Base-by-base conservation (phyloP, 2,797 vertebrate species). In the Decapterus maruadsi region DNA sequence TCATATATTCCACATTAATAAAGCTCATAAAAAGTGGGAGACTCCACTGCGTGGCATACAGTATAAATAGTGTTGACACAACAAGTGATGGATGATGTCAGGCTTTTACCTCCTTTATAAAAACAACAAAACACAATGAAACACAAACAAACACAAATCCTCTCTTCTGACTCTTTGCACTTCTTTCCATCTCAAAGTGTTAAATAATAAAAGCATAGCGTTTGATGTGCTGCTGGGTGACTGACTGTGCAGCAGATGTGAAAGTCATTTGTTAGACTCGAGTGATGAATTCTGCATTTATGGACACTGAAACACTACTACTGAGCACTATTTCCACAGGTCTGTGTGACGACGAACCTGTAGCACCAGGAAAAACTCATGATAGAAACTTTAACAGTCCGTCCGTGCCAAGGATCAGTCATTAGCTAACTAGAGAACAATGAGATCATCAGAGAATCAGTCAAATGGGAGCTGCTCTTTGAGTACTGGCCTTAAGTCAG, bases 361-460 rank as follows among this genome's bases (percentile, higher is more conserved):
- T 53, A 69, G 68, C 34, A 82, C 51, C 61, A 67, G 40, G 60
- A 82, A 86, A 84, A 87, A 75, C 20, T 29, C 57, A 75, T 78
- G 79, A 87, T 53, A 83, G 62, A 83, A 75, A 80, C 67, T 80
- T 80, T 50, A 72, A 75, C 59, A 69, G 75, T 46, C 65, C 13
- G 38, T 66, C 51, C 20, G n/a, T 81, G 88, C 88, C 83, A 90
- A 80, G 77, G 78, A 90, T 85, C 82, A 83, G 87, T 93, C 87
- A 87, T 85, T 87, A 81, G 81, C 82, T 80, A 84, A 90, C 82
- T 65, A 64, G 70, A 92, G 83, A 90, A 89, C 88, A 89, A 89
- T 92, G 91, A 91, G 87, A 86, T 91, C 89, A 92, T 89, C 80
- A 83, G 83, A 87, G 86, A 89, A 80, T 87, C 82, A 87, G 84